Percentiles rank a stretch among this genome's conserved stretches.
These are phyloP conservation scores for Anas flavirostris DNA, from an alignment of 2,797 vertebrate genomes.

Conservation along the genomic window DNA sequence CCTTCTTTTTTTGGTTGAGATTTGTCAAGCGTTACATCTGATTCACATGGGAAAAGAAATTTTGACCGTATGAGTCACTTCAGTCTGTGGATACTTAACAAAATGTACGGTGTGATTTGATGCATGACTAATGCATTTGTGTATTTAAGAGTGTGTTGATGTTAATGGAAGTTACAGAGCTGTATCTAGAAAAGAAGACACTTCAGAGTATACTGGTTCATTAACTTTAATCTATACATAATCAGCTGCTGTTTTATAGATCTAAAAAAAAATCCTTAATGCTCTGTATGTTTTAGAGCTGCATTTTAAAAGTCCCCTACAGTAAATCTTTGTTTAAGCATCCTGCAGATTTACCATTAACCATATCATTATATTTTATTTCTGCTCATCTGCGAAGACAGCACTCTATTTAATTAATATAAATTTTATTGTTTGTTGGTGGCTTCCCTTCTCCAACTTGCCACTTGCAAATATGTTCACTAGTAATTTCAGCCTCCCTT, in stretches of 20 bases:
- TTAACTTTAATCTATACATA: conserved; percentile 34
- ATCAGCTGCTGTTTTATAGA: conserved; percentile 11
- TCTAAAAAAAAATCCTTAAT: conserved; percentile 14
- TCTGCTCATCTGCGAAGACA: conserved; percentile 33
- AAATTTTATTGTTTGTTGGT: not conserved
- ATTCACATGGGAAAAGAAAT: conserved; percentile 55
- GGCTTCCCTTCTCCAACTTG: not conserved
- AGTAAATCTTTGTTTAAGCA: conserved; percentile 44
- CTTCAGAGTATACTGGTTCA: conserved; percentile 24
- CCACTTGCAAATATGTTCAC: not conserved
- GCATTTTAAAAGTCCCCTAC: not conserved
- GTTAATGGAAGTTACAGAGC: conserved; percentile 37
- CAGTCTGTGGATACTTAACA: conserved; percentile 18
- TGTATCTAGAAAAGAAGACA: not conserved
- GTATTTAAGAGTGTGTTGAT: conserved; percentile 49
- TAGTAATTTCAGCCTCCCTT: conserved; percentile 4
- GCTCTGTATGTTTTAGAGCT: conserved; percentile 4
- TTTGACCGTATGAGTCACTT: conserved; percentile 33
- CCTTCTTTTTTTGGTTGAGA: not conserved
- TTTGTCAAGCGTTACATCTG: conserved; percentile 22
- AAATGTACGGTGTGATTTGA: conserved; percentile 6
- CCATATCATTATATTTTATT: conserved; percentile 10
- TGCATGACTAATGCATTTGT: conserved; percentile 59
- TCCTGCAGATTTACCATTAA: conserved; percentile 24
- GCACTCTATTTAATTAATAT: not conserved